Evolutionary conservation across 2,113 vertebrate genomes (phyloP).

Genomic region (Myotis yumanensis): DNA sequence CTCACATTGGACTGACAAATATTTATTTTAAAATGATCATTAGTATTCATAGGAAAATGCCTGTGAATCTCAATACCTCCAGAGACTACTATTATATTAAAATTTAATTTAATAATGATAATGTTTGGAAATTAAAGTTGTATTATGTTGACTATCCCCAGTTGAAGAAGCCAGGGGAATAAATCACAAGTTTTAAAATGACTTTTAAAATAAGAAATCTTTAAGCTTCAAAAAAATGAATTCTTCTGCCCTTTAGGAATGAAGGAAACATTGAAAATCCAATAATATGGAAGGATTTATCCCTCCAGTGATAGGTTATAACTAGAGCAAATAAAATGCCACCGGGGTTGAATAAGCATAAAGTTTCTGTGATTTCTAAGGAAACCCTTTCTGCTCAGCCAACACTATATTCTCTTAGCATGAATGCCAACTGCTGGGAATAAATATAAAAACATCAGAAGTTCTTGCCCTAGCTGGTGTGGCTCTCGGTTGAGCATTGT

Average conservation of each 20-base stretch:
- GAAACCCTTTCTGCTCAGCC: background rate
- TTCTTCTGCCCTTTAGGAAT: background rate
- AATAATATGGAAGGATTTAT: background rate
- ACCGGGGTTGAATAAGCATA: background rate
- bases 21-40: constrained; percentile 22
- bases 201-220: background rate
- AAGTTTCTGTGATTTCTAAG: background rate
- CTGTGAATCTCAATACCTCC: background rate
- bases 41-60: background rate
- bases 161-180: background rate
- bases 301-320: background rate
- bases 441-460: background rate
- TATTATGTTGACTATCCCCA: background rate
- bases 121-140: constrained; percentile 20
- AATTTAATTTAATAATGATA: constrained; percentile 31
- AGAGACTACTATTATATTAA: background rate
- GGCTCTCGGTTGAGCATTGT: background rate
- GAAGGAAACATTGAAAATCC: background rate
- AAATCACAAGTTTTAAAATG: background rate
- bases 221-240: background rate
- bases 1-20: background rate
- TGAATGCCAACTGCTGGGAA: background rate
- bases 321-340: background rate
- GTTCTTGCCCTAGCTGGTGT: background rate
- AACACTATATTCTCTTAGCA: background rate